Evolutionary conservation across 2,888 invertebrate genomes (phyloP).

Genomic region (Agriotes lineatus): DNA sequence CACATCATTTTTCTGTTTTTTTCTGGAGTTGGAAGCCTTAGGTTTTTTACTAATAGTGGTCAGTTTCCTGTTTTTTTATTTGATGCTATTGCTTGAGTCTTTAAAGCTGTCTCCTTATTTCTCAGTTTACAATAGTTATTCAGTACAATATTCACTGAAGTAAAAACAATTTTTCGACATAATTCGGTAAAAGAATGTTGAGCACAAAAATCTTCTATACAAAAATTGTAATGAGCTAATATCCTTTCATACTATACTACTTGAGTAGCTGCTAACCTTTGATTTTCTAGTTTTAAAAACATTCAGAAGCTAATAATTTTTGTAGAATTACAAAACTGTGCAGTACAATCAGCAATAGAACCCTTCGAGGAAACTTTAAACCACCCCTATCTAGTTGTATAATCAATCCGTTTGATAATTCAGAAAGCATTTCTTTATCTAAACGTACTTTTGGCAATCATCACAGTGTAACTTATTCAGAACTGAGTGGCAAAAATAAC

Average conservation of each 20-base stretch:
- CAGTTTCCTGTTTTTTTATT: neutral
- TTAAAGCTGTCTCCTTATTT: neutral
- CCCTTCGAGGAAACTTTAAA: neutral
- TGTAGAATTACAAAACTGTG: neutral
- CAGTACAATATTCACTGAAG: neutral
- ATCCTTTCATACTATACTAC: neutral
- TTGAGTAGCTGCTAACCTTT: neutral
- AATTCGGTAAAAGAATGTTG: neutral
- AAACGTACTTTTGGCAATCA: neutral
- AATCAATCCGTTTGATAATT: slow-evolving; percentile 1
- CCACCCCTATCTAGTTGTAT: neutral
- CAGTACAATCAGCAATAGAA: neutral
- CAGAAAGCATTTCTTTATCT: neutral
- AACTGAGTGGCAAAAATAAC: neutral
- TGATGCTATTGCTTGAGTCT: neutral
- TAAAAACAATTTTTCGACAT: neutral
- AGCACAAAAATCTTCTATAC: neutral
- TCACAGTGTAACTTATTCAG: neutral
- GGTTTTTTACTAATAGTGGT: neutral
- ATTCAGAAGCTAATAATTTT: neutral
- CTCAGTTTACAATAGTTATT: neutral
- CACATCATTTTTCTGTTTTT: neutral
- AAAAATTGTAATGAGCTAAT: neutral
- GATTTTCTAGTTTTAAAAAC: neutral
- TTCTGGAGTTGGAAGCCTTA: neutral